Evolutionary conservation across 2,797 vertebrate species (phyloP).

Genomic region (Antrozous pallidus): DNA sequence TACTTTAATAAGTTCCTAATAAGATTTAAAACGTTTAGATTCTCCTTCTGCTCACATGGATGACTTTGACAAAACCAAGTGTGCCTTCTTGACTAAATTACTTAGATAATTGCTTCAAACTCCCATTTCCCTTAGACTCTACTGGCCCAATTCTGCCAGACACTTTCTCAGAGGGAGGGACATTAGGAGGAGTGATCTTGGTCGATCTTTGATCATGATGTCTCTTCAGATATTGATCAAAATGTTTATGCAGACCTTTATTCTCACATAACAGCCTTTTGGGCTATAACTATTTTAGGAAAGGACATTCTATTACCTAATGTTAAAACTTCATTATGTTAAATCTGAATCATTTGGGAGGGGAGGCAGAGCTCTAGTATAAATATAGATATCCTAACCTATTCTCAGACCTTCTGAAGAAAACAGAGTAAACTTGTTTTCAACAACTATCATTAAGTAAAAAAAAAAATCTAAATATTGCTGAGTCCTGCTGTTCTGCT

Average conservation of each 20-base stretch:
- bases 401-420: conserved; percentile 2
- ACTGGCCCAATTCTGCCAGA: conserved; percentile 16
- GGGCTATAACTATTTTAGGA: conserved; percentile 28
- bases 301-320: conserved; percentile 15
- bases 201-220: not conserved
- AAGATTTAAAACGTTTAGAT: not conserved
- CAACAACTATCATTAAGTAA: conserved; percentile 39
- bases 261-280: not conserved
- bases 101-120: conserved; percentile 33
- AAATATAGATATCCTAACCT: conserved; percentile 31
- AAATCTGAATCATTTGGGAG: not conserved
- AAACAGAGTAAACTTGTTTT: conserved; percentile 55
- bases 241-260: not conserved
- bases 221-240: not conserved
- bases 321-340: not conserved
- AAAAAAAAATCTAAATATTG: conserved; percentile 19
- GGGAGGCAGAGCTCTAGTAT: not conserved
- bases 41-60: not conserved
- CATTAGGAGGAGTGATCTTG: conserved; percentile 20
- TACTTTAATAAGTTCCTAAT: not conserved
- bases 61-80: conserved; percentile 34
- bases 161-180: not conserved
- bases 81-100: not conserved
- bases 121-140: conserved; percentile 14
- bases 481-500: not conserved